Evolutionary conservation across 2,888 invertebrate genomes (phyloP), one percentile per base, ranked within the genome.

Genomic region (Yponomeuta evonymella): DNA sequence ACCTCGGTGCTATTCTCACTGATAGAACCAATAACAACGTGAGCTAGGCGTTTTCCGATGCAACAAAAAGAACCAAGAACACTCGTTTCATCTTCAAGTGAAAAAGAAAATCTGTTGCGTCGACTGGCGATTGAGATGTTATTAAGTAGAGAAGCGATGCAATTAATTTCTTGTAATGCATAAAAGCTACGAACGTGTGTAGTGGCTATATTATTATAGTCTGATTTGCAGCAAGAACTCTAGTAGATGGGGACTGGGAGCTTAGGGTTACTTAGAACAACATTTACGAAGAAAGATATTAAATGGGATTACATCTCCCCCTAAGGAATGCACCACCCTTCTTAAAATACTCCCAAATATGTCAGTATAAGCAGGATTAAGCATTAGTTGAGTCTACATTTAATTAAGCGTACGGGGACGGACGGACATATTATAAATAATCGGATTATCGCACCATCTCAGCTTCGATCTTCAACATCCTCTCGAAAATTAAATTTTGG

Each of bases 371-470:
- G 72, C 78, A 77, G 81, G 81, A 80, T 80, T 80, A 81, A 75
- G 77, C 73, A 77, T 69, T 62, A 77, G 76, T 76, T 79, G 81
- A 82, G 79, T 80, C 80, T 79, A 74, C 75, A 76, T 84, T 87
- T 88, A 87, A 89, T 89, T 86, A 86, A 81, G 78, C 78, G 75
- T 77, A 79, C 74, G 77, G 79, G 79, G 51, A 2, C 51, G 15
- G 51, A 66, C 72, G 82, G 83, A 83, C 79, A 83, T 83, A 88
- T 88, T 83, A 88, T 88, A 90, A 89, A 90, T 88, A 86, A 86
- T 80, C 77, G 84, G 86, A 88, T 90, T 88, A 90, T 88, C 87
- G 78, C 76, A 79, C 80, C 82, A 89, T 89, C 88, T 83, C 70
- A 30, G 30, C n/a, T 68, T 80, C 76, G 81, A 83, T 81, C 78